These are phyloP conservation scores for Lamprotornis superbus DNA, from an alignment of 2,113 vertebrate species.

Conservation along the genomic window DNA sequence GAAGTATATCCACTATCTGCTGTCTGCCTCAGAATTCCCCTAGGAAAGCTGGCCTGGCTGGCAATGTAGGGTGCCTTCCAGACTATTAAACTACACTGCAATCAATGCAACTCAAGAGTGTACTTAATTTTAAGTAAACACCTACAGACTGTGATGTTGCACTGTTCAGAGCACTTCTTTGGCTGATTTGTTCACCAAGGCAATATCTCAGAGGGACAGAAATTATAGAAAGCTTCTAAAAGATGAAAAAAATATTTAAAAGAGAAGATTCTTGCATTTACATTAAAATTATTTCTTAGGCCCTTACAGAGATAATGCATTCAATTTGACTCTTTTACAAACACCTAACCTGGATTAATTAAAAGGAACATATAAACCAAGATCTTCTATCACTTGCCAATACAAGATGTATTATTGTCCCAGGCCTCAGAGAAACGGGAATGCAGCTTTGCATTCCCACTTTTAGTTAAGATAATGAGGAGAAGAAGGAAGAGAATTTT, in stretches of 20 bases:
- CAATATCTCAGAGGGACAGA: neutral
- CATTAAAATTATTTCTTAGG: neutral
- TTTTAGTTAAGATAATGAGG: conserved; percentile 23
- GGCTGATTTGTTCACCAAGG: neutral
- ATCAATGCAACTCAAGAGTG: neutral
- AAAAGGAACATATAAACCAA: neutral
- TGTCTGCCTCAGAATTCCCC: neutral
- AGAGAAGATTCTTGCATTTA: neutral
- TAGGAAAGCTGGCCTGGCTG: neutral
- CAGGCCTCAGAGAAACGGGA: neutral
- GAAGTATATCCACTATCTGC: neutral
- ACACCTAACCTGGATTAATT: neutral
- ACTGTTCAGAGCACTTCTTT: neutral
- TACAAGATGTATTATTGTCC: neutral
- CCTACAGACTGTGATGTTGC: neutral
- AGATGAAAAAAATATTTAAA: neutral
- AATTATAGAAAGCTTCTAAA: neutral
- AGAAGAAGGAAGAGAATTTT: conserved; percentile 36
- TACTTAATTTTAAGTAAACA: neutral
- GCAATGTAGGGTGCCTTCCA: neutral
- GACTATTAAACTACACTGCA: neutral
- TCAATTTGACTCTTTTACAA: neutral
- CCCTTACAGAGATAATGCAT: neutral
- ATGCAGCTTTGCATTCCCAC: neutral
- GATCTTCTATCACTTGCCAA: neutral